Percentiles rank a stretch among this genome's conserved stretches.
Evolutionary conservation across 2,888 invertebrate genomes (phyloP).

Genomic region (Nowickia ferox): DNA sequence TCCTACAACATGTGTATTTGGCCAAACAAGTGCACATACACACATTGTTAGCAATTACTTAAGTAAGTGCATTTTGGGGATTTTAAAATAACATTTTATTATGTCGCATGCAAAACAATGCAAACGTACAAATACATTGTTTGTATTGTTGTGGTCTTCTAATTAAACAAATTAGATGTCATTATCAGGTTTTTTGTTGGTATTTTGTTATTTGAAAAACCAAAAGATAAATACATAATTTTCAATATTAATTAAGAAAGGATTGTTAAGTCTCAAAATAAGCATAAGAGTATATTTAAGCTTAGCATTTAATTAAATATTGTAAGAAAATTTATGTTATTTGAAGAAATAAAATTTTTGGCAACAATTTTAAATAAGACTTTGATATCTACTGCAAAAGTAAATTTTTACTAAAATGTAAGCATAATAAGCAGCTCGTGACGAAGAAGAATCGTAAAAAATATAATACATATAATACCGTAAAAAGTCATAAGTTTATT

Average conservation of each 20-base stretch:
- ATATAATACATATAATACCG: no score
- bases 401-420: no score
- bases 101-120: slow-evolving; percentile 60
- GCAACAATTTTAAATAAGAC: not conserved
- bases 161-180: slow-evolving; percentile 72
- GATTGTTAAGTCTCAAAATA: slow-evolving; percentile 52
- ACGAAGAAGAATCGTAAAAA: no score
- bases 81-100: slow-evolving; percentile 69
- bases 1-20: not conserved
- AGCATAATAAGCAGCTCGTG: no score
- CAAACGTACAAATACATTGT: slow-evolving; percentile 30
- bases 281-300: slow-evolving; percentile 10
- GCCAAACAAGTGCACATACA: not conserved
- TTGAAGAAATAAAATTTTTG: not conserved
- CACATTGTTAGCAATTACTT: slow-evolving; percentile 67
- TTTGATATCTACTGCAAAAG: no score
- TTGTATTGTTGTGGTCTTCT: slow-evolving; percentile 62
- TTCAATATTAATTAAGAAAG: slow-evolving; percentile 64
- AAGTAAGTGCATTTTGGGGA: slow-evolving; percentile 67
- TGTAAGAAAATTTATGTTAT: slow-evolving; percentile 19
- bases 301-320: slow-evolving; percentile 28
- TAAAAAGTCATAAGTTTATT: no score
- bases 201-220: slow-evolving; percentile 5
- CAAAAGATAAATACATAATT: slow-evolving; percentile 51
- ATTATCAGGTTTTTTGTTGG: slow-evolving; percentile 62